Evolutionary conservation across 2,888 invertebrate genomes (phyloP).

Genomic region (Pemphredon lugubris): DNA sequence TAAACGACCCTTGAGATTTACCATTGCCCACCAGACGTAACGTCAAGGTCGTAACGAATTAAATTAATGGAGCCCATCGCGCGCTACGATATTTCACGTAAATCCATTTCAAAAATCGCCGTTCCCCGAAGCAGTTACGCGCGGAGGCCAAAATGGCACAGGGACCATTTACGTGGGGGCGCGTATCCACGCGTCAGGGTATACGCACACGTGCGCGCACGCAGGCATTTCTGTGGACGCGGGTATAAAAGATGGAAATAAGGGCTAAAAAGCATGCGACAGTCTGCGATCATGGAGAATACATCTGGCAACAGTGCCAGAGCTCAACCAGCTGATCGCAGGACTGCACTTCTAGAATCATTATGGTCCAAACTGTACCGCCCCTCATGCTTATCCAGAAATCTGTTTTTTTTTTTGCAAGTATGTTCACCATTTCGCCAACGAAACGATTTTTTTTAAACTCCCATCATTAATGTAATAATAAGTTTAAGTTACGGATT

Average conservation of each 20-base stretch:
- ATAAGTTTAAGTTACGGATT: too few relatives aligned
- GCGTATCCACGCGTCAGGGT: slow-evolving; percentile 17
- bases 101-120: slow-evolving; percentile 5
- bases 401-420: neutral
- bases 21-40: too few relatives aligned
- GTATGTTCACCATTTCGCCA: too few relatives aligned
- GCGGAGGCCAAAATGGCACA: neutral
- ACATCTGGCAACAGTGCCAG: slow-evolving; percentile 67
- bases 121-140: neutral
- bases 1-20: too few relatives aligned
- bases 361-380: slow-evolving; percentile 7
- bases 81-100: neutral
- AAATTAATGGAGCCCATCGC: neutral
- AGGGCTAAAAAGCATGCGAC: slow-evolving; percentile 48
- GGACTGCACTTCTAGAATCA: slow-evolving; percentile 32
- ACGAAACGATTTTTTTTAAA: too few relatives aligned
- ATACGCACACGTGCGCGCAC: slow-evolving; percentile 21
- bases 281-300: slow-evolving; percentile 52
- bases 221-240: slow-evolving; percentile 32
- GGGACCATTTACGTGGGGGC: slow-evolving; percentile 27
- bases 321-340: slow-evolving; percentile 57
- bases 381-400: neutral
- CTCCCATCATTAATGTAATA: too few relatives aligned
- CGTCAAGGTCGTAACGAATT: neutral
- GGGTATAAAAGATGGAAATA: slow-evolving; percentile 48